Conservation (phyloP, 2,113 vertebrate species). For the Chaetodon trifascialis region DNA sequence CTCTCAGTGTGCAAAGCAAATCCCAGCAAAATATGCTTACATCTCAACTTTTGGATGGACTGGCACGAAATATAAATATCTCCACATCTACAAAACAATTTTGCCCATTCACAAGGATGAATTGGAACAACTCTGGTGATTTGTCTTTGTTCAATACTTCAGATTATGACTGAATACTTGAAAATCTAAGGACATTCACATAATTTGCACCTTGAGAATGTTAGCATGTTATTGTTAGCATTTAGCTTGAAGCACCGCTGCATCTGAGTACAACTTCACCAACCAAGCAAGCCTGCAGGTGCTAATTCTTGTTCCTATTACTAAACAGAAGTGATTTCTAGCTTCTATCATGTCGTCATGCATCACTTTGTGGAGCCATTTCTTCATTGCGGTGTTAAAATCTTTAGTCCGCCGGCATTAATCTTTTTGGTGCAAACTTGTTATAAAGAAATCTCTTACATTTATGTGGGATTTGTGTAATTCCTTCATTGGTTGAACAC, state of each 20-base stretch:
- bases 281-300: background rate
- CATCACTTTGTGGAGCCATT: background rate
- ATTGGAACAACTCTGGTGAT: background rate
- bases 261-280: background rate
- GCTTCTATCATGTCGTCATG: background rate
- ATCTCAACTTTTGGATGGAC: background rate
- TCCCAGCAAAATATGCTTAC: background rate
- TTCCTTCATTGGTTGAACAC: background rate
- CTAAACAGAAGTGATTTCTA: background rate
- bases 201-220: too few relatives aligned
- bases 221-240: too few relatives aligned
- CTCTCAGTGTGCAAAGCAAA: background rate
- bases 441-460: background rate
- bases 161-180: background rate
- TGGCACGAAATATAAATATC: background rate
- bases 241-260: too few relatives aligned
- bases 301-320: background rate
- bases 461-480: background rate
- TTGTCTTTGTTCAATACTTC: background rate
- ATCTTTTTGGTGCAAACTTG: background rate
- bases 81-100: too few relatives aligned
- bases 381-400: background rate
- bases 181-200: background rate
- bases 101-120: background rate
- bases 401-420: background rate